These are phyloP conservation scores for Clitarchus hookeri DNA, from an alignment of 2,888 invertebrate genomes.

Conservation along the genomic window DNA sequence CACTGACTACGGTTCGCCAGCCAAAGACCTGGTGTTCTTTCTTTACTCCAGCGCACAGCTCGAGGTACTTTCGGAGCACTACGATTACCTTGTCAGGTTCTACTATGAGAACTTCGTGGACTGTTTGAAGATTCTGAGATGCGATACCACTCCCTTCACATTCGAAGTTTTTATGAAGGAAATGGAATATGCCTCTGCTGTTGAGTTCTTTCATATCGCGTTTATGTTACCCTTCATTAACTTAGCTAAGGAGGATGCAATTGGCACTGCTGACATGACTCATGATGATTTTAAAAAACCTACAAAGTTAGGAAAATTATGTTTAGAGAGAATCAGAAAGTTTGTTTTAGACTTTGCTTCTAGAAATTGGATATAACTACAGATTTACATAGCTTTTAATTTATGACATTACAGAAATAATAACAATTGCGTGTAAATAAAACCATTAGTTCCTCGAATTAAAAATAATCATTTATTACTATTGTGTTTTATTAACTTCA, in stretches of 20 bases:
- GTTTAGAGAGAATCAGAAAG: not conserved
- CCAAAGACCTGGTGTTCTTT: slow-evolving; percentile 3
- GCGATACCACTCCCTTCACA: slow-evolving; percentile 10
- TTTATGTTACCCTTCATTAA: not conserved
- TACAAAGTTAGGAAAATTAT: not conserved
- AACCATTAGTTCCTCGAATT: too few species aligned
- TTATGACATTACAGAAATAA: too few species aligned
- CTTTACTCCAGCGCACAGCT: not conserved
- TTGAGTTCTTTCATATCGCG: not conserved
- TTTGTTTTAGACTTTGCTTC: not conserved
- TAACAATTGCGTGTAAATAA: too few species aligned
- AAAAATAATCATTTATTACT: too few species aligned
- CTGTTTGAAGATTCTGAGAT: not conserved
- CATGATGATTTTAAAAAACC: not conserved
- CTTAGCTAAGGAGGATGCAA: not conserved
- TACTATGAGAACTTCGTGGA: slow-evolving; percentile 10
- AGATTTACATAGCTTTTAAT: too few species aligned
- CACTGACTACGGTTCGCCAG: not conserved
- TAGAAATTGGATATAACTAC: not conserved
- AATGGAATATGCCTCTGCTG: not conserved
- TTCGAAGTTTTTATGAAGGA: not conserved
- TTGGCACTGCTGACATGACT: not conserved
- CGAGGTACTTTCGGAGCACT: not conserved
- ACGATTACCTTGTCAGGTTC: not conserved
- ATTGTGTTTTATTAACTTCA: too few species aligned